A percentile compares a stretch with the other conserved stretches of the same genome.
These are phyloP conservation scores for Catharus minimus DNA, from an alignment of 2,113 vertebrate species.

Conservation along the genomic window DNA sequence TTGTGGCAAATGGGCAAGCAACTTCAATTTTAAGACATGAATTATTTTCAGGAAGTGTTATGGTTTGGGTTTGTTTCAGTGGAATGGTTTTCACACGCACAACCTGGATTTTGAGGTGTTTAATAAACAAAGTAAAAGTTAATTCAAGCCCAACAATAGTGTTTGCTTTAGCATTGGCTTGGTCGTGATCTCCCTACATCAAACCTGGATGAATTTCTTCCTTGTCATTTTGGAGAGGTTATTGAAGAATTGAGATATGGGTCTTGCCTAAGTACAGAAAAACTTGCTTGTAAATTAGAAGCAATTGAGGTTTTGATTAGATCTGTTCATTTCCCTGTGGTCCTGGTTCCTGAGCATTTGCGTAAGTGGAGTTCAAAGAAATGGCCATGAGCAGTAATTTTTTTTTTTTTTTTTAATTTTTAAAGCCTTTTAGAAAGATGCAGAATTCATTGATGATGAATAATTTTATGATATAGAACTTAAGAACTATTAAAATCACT, in stretches of 20 bases:
- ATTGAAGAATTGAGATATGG: neutral
- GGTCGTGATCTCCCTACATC: neutral
- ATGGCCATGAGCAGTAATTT: neutral
- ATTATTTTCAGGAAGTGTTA: neutral
- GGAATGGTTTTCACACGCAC: neutral
- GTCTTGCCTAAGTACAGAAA: neutral
- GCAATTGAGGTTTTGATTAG: constrained; percentile 37
- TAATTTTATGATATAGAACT: constrained; percentile 6
- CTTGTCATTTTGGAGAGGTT: neutral
- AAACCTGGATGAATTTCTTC: neutral
- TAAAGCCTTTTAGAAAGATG: neutral
- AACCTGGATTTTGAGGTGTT: neutral
- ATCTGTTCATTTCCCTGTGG: constrained; percentile 27
- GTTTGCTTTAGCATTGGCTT: neutral
- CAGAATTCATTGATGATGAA: constrained; percentile 19
- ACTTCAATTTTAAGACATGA: neutral
- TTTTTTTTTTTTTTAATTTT: neutral
- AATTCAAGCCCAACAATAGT: neutral
- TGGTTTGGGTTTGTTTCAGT: neutral
- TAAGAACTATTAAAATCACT: neutral
- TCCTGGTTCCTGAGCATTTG: constrained; percentile 6
- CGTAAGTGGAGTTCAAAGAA: constrained; percentile 39
- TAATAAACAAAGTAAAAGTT: neutral
- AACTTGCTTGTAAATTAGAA: constrained; percentile 31
- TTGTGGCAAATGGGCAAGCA: neutral